Conservation (phyloP, 2,888 invertebrate genomes). For the Linnaemya tessellans region DNA sequence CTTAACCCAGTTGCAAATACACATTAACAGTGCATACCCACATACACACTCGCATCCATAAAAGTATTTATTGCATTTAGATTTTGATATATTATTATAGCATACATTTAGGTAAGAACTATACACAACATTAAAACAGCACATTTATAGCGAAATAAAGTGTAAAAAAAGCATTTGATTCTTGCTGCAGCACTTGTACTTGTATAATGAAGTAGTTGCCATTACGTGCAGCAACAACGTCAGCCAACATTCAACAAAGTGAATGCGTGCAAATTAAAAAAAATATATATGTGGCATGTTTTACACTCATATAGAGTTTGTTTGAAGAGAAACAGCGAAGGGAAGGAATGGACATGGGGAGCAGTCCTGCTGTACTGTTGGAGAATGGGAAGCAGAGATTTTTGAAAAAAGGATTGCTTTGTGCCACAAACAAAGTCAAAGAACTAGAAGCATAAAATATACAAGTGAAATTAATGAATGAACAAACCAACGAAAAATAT, state of each 20-base stretch:
- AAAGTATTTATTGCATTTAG: slow-evolving; percentile 52
- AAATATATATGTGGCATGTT: slow-evolving; percentile 47
- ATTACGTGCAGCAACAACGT: slow-evolving; percentile 48
- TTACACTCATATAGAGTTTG: neutral
- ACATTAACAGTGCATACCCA: neutral
- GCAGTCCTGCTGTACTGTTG: neutral
- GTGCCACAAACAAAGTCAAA: slow-evolving; percentile 57
- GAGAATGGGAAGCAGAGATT: neutral
- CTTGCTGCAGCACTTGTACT: slow-evolving; percentile 46
- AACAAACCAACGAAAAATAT: slow-evolving; percentile 30
- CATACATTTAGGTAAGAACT: slow-evolving; percentile 51
- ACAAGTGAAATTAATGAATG: slow-evolving; percentile 25
- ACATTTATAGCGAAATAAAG: slow-evolving; percentile 32
- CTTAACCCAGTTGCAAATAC: slow-evolving; percentile 61
- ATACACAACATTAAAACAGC: slow-evolving; percentile 13
- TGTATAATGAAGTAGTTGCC: slow-evolving; percentile 66
- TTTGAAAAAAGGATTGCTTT: slow-evolving; percentile 53
- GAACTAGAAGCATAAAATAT: slow-evolving; percentile 14
- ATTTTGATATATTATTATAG: slow-evolving; percentile 61
- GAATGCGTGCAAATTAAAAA: slow-evolving; percentile 64
- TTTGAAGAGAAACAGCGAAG: neutral
- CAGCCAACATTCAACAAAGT: slow-evolving; percentile 57
- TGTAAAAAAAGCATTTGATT: slow-evolving; percentile 50
- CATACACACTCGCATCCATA: neutral
- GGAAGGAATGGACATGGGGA: neutral